These are phyloP conservation scores for Hipposideros larvatus DNA, from an alignment of 2,797 vertebrate species.

Conservation along the genomic window DNA sequence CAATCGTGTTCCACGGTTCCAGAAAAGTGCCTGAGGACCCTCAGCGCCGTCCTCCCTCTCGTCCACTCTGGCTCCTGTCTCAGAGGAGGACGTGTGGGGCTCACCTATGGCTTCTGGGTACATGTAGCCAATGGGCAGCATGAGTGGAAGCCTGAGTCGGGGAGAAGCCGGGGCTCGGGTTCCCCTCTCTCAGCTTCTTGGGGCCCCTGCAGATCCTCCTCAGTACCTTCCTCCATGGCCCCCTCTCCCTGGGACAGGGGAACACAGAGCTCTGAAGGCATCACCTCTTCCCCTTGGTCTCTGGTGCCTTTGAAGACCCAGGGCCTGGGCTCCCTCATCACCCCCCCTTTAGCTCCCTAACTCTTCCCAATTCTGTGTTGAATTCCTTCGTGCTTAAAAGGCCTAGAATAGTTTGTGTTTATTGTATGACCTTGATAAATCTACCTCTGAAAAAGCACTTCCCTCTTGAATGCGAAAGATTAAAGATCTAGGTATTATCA, in stretches of 20 bases:
- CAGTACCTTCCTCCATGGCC: too few species aligned
- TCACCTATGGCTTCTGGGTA: background rate
- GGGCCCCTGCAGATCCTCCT: background rate
- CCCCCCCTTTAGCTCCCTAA: background rate
- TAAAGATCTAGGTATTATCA: background rate
- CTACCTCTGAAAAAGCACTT: background rate
- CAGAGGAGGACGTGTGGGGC: background rate
- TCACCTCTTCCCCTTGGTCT: background rate
- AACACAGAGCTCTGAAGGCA: background rate
- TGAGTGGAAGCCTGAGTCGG: background rate
- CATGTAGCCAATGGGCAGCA: background rate
- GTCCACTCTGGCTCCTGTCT: too few species aligned
- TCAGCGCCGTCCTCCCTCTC: fast-evolving
- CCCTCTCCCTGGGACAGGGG: too few species aligned
- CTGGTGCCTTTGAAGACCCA: background rate
- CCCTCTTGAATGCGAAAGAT: background rate
- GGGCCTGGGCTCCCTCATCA: background rate
- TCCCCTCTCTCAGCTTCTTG: background rate
- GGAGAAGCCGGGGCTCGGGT: background rate
- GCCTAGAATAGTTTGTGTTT: background rate
- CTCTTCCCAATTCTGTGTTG: background rate
- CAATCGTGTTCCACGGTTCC: background rate
- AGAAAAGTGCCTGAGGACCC: fast-evolving
- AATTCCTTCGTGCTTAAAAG: background rate
- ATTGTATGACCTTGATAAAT: background rate